Evolutionary conservation across 2,113 vertebrate genomes (phyloP), one percentile per base, ranked within the genome.

Genomic region (Hassar affinis): DNA sequence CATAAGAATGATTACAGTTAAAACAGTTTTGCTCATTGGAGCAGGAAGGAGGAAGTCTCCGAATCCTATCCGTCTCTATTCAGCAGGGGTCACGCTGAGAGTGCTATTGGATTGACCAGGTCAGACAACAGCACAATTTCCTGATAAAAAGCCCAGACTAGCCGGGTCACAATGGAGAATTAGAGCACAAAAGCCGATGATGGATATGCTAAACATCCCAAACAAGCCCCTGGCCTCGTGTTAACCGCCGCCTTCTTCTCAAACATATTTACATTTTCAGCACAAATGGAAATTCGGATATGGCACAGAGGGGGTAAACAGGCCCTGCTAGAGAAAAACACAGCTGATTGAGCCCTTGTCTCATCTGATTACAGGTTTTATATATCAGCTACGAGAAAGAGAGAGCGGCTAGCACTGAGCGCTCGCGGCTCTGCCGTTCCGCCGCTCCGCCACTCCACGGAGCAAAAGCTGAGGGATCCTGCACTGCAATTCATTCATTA

Each of bases 351-450:
- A 88, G 81, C 68, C 54, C 87, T 86, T 87, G 89, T 90, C 90
- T 85, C 52, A 76, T 89, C 84, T 88, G 79, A 90, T 91, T 88
- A 89, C 86, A 83, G 84, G 79, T 90, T 88, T 88, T 84, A 88
- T 89, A 80, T 79, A 89, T 87, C 86, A 89, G 81, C 82, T 82
- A 84, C 2, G 74, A 86, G 78, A 56, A 56, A 64, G 68, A 79
- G 69, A 52, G 68, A 85, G 77, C 85, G 49, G 83, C 81, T 72
- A 56, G 66, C 64, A 78, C 81, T 20, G 33, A 78, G 42, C 59
- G 62, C 49, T 62, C 20, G 38, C 56, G 20, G 78, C 76, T 83
- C 62, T 76, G 75, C 79, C 57, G 57, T 57, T 78, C 68, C 8
- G 9, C 38, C 57, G 57, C 66, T 78, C 68, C 8, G 9, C 38